Evolutionary conservation across 2,888 invertebrate genomes (phyloP), one percentile per base, ranked within the genome.

Genomic region (Pyrocoelia pectoralis): DNA sequence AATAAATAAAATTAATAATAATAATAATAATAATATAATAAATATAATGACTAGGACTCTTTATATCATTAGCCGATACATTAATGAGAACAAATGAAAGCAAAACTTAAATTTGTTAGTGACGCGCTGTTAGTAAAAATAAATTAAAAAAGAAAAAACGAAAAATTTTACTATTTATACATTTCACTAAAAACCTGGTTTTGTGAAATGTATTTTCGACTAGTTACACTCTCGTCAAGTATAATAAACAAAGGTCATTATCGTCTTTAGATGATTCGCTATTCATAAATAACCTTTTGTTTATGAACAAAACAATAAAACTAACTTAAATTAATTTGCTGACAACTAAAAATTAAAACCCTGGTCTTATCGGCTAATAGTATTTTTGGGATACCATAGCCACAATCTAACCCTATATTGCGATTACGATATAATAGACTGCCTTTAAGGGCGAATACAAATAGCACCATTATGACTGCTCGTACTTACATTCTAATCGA

Each of bases 41-140:
- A n/a, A n/a, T n/a, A 65, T 73, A 75, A 73, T 80, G 80, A 80
- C 80, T 80, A 80, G 80, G 74, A 75, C 70, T 72, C 73, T 65
- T 55, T 72, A 78, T 79, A 80, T 76, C 77, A 80, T 80, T 80
- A 80, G 80, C 80, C 80, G 80, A 80, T 79, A 79, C 68, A 72
- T 58, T 61, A 56, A 59, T 71, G 71, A 72, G 63, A 70, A 72
- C 72, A 75, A 75, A 67, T 63, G 71, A 71, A 70, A 68, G 57
- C 66, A 53, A 62, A 65, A 58, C 51, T 52, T 55, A 66, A 66
- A 56, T 52, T 59, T 59, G 66, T 59, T 59, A 68, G 67, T 62
- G 65, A 54, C 59, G 58, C 56, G 61, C 56, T 64, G 66, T 66
- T 68, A 64, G 68, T 72, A 72, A 71, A 72, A 73, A 76, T 71